Conservation (phyloP, 37 sponge, comb jelly and placozoan species). For the Crambe crambe region DNA sequence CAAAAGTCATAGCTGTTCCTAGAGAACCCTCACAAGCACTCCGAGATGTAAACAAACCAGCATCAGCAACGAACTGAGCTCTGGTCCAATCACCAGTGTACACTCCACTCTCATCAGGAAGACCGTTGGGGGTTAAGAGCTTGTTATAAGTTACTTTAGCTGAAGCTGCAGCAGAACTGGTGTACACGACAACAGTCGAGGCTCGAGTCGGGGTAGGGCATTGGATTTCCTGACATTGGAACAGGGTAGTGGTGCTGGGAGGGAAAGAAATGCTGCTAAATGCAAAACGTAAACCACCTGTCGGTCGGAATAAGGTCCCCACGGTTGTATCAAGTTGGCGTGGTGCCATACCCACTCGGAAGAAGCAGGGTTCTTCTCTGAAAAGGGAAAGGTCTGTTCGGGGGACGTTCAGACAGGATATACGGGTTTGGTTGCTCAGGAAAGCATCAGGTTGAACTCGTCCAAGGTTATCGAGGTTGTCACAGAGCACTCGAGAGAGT, state of each 20-base stretch:
- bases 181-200: neutral
- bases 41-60: no score
- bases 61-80: no score
- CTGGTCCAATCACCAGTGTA: no score
- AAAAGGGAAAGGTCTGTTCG: constrained; percentile 24
- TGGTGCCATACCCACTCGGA: neutral
- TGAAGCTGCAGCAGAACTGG: no score
- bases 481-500: constrained; percentile 81
- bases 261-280: neutral
- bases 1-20: no score
- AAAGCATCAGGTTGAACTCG: constrained; percentile 71
- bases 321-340: neutral
- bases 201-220: neutral
- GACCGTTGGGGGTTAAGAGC: no score
- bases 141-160: no score
- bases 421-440: constrained; percentile 28
- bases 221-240: neutral
- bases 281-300: neutral
- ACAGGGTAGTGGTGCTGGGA: neutral
- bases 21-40: no score
- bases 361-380: constrained; percentile 31
- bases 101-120: no score
- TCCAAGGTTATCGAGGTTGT: constrained; percentile 71
- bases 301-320: neutral
- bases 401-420: constrained; percentile 29